phyloP scores from a whole-genome alignment of 2,888 invertebrate genomes.

The Drosophila ezoana region DNA sequence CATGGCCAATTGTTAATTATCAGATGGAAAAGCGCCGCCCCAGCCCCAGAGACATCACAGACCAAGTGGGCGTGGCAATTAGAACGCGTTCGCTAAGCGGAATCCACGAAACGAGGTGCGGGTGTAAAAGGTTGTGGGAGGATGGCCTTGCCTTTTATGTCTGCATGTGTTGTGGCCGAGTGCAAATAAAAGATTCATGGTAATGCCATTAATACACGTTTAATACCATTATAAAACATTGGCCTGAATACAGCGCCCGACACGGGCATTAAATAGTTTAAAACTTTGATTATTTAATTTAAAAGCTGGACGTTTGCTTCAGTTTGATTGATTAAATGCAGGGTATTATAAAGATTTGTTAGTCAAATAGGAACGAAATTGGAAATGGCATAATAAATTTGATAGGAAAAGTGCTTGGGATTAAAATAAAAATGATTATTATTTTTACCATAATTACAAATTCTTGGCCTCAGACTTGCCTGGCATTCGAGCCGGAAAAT shows the following conservation, averaged over 20 bases:
- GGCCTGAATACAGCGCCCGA: constrained; percentile 24
- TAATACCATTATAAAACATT: constrained; percentile 69
- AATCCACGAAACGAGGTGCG: constrained; percentile 40
- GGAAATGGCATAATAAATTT: too few species aligned
- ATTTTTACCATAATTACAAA: too few species aligned
- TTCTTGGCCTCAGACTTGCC: too few species aligned
- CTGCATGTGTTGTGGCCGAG: constrained; percentile 27
- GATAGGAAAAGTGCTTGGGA: too few species aligned
- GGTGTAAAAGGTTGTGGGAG: constrained; percentile 8
- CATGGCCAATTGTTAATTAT: constrained; percentile 53
- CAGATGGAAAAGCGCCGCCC: constrained; percentile 19
- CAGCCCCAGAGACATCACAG: not conserved
- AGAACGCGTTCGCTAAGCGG: constrained; percentile 39
- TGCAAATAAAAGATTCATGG: constrained; percentile 72
- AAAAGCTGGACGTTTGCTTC: constrained; percentile 5
- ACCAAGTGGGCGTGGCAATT: constrained; percentile 39
- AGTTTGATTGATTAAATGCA: constrained; percentile 14
- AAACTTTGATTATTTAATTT: constrained; percentile 8
- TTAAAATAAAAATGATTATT: too few species aligned
- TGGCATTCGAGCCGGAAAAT: not conserved
- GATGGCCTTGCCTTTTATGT: constrained; percentile 18
- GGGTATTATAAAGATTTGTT: not conserved
- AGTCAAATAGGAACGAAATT: not conserved
- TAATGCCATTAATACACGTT: constrained; percentile 69
- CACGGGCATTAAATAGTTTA: constrained; percentile 22